These are phyloP conservation scores for Xylocopa sonorina DNA, from an alignment of 1,140 invertebrate genomes.

Conservation along the genomic window DNA sequence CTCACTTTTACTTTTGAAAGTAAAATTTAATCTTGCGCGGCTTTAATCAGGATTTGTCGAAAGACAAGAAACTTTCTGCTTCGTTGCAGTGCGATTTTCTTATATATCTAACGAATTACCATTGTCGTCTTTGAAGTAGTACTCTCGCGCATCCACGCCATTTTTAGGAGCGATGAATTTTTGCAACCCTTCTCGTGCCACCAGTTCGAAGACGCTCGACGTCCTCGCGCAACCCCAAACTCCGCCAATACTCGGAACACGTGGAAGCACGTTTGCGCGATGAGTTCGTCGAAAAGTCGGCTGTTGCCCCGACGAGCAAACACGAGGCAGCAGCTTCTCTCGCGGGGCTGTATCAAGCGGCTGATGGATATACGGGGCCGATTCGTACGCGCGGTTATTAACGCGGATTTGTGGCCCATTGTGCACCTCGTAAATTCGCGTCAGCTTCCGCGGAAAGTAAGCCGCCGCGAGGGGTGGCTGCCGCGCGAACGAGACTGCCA, in stretches of 20 bases:
- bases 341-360: not conserved
- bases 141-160: no score
- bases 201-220: no score
- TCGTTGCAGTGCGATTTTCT: no score
- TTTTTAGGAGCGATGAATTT: no score
- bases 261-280: not conserved
- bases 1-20: no score
- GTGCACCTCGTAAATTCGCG: conserved; percentile 40
- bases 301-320: conserved; percentile 10
- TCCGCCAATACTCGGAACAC: not conserved
- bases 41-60: no score
- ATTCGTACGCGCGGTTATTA: conserved; percentile 36
- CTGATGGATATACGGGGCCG: conserved; percentile 15
- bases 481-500: conserved; percentile 1
- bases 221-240: not conserved
- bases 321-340: conserved; percentile 14
- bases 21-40: no score
- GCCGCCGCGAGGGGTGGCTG: not conserved
- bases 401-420: conserved; percentile 30
- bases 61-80: no score
- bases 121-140: no score
- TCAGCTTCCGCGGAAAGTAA: conserved; percentile 6
- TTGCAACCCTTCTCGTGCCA: no score
- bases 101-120: no score
- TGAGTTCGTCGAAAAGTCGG: not conserved